These are phyloP conservation scores for Nomada fabriciana DNA, from an alignment of 2,888 invertebrate species.

Conservation along the genomic window DNA sequence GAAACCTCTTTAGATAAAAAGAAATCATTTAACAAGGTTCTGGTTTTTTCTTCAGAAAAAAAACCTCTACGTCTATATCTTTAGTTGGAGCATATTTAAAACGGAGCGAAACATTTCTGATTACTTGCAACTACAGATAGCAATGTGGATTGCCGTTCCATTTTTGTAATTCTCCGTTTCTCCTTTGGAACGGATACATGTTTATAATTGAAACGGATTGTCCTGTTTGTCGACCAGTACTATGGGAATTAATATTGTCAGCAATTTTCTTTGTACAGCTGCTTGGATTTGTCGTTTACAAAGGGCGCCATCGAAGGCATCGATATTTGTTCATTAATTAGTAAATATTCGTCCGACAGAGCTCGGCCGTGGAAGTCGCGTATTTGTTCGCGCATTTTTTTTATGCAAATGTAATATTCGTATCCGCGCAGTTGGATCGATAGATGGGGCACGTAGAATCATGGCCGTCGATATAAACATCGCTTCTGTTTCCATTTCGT, in stretches of 20 bases:
- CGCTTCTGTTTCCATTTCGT: constrained; percentile 5
- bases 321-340: no score
- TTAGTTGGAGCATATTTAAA: background rate
- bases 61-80: background rate
- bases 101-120: no score
- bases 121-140: background rate
- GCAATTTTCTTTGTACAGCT: background rate
- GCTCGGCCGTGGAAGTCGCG: background rate
- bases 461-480: background rate
- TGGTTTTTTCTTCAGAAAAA: background rate
- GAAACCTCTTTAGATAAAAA: no score
- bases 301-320: no score
- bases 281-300: no score
- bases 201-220: constrained; percentile 3
- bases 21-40: constrained; percentile 21
- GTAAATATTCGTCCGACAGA: no score
- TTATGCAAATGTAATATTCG: constrained; percentile 3
- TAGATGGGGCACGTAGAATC: background rate
- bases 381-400: background rate
- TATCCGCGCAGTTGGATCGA: constrained; percentile 5
- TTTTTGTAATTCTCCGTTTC: background rate
- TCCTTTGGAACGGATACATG: background rate
- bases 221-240: background rate
- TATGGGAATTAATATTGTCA: no score
- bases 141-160: background rate